Conservation (phyloP, 1,140 invertebrate species). For the Augochlora pura region DNA sequence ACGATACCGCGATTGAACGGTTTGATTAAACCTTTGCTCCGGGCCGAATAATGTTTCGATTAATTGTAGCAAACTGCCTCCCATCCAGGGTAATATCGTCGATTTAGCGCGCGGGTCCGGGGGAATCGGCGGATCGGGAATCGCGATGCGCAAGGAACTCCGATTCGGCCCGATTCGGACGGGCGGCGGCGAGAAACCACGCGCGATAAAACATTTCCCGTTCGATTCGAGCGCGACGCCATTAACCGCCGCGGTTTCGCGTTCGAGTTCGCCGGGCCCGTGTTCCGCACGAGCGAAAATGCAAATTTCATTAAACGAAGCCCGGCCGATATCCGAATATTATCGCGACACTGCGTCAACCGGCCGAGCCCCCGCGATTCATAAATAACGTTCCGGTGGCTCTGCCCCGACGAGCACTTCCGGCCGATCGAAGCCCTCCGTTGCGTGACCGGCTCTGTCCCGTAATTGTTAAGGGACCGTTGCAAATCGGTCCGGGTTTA, state of each 20-base stretch:
- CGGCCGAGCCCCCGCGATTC: slow-evolving; percentile 13
- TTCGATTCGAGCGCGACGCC: slow-evolving; percentile 29
- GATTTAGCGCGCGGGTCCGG: neutral
- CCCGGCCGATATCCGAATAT: slow-evolving; percentile 45
- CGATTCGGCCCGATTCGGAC: slow-evolving; percentile 4
- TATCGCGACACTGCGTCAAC: slow-evolving; percentile 29
- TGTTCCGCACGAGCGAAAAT: slow-evolving; percentile 44
- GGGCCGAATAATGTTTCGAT: neutral
- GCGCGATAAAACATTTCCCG: slow-evolving; percentile 44
- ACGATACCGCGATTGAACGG: too few species aligned
- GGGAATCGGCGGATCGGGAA: too few species aligned
- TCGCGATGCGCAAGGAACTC: slow-evolving; percentile 1
- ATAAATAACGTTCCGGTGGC: slow-evolving; percentile 47
- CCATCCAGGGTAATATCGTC: neutral
- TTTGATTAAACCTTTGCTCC: too few species aligned
- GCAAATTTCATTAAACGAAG: slow-evolving; percentile 59
- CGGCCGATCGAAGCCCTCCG: neutral
- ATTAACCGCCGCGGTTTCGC: slow-evolving; percentile 39
- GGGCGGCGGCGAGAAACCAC: slow-evolving; percentile 3
- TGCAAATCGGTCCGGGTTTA: too few species aligned
- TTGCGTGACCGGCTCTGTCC: neutral
- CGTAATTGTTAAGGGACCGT: too few species aligned
- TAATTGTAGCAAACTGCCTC: neutral
- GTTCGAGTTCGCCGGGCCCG: slow-evolving; percentile 36
- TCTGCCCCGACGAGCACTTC: neutral